Evolutionary conservation across 2,113 vertebrate genomes (phyloP).

Genomic region (Ascaphus truei): DNA sequence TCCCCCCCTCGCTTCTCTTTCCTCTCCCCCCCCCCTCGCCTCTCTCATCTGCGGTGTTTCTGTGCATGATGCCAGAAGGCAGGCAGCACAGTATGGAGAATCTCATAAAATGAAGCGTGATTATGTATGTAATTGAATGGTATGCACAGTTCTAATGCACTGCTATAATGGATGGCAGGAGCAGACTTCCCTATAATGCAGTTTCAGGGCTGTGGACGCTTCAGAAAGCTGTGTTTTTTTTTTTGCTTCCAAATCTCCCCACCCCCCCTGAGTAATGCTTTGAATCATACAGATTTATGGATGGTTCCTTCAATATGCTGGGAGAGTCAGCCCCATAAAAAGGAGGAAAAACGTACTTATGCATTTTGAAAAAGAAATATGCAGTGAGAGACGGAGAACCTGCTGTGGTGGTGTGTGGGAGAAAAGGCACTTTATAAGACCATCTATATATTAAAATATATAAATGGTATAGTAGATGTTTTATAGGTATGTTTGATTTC

Average conservation of each 20-base stretch:
- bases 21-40: not conserved
- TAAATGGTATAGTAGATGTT: no score
- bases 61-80: not conserved
- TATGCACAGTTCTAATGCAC: conserved; percentile 2
- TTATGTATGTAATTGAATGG: conserved; percentile 30
- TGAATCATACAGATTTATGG: conserved; percentile 23
- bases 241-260: not conserved
- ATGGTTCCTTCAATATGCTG: not conserved
- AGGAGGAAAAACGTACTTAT: not conserved
- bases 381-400: no score
- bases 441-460: no score
- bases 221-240: not conserved
- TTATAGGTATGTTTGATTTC: no score
- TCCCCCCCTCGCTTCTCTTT: not conserved
- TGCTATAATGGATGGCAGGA: conserved; percentile 7
- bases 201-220: not conserved
- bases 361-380: not conserved
- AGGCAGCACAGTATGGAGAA: conserved; percentile 10
- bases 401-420: no score
- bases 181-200: not conserved
- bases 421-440: no score
- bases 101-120: conserved; percentile 14
- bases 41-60: not conserved
- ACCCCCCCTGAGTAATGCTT: not conserved
- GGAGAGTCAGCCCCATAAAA: conserved; percentile 1